phyloP scores from a whole-genome alignment of 2,888 invertebrate species.

The Carpatolechia fugitivella region DNA sequence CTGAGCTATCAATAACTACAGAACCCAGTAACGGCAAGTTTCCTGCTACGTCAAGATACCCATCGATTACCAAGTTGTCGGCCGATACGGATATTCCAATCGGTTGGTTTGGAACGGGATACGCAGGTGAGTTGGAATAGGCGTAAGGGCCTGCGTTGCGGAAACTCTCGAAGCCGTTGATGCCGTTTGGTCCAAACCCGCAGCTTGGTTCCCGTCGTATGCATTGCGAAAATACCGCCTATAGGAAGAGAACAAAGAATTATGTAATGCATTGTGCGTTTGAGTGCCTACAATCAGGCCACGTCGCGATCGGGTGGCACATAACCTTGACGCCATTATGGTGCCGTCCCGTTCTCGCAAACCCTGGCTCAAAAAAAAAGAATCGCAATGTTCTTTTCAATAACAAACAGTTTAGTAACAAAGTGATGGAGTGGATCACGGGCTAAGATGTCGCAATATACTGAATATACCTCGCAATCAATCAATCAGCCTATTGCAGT shows the following conservation, averaged over 20 bases:
- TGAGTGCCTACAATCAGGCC: too few species aligned
- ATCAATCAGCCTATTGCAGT: too few species aligned
- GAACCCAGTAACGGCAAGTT: background rate
- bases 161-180: background rate
- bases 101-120: background rate
- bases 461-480: too few species aligned
- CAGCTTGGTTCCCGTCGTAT: background rate
- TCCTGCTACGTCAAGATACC: background rate
- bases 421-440: too few species aligned
- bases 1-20: background rate
- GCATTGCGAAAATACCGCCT: conserved; percentile 4
- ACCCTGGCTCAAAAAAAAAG: too few species aligned
- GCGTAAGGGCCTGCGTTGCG: background rate
- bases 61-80: conserved; percentile 9
- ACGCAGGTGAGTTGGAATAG: background rate
- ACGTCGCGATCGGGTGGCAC: too few species aligned
- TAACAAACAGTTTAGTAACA: too few species aligned
- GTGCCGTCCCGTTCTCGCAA: too few species aligned
- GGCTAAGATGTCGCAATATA: too few species aligned
- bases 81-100: conserved; percentile 6
- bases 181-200: background rate
- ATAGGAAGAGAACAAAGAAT: background rate
- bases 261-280: too few species aligned
- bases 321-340: too few species aligned
- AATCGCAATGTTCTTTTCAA: too few species aligned